Percentiles rank a stretch among this genome's conserved stretches.
Evolutionary conservation across 2,797 vertebrate species (phyloP).

Genomic region (Enteromius mattozi): DNA sequence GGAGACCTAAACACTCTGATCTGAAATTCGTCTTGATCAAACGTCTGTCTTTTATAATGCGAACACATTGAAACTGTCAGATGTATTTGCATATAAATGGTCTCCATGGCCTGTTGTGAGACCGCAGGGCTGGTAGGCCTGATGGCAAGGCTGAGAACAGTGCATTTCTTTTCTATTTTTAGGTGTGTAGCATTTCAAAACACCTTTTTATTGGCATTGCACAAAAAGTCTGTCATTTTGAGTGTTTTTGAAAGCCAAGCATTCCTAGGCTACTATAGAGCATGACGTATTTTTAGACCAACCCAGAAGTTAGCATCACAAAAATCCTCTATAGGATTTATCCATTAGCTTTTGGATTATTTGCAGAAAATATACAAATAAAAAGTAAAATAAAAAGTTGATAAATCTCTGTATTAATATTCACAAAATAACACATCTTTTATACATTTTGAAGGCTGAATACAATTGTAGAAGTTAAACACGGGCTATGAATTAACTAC

Average conservation of each 20-base stretch:
- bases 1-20: conserved; percentile 64
- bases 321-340: too few relatives aligned
- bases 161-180: conserved; percentile 7
- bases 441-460: not conserved
- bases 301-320: not conserved
- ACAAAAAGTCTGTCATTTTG: not conserved
- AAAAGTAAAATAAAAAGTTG: too few relatives aligned
- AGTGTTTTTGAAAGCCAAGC: not conserved
- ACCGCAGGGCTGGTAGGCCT: conserved; percentile 71
- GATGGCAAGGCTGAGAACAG: conserved; percentile 68
- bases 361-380: not conserved
- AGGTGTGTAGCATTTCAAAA: not conserved
- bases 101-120: conserved; percentile 70
- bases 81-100: conserved; percentile 83
- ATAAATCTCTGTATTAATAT: not conserved
- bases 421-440: not conserved
- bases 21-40: conserved; percentile 76
- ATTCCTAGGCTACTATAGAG: not conserved
- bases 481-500: not conserved
- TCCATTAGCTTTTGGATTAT: not conserved
- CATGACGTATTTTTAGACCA: not conserved
- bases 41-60: conserved; percentile 77
- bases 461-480: not conserved
- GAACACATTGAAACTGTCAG: conserved; percentile 76
- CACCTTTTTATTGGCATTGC: not conserved